Evolutionary conservation across 2,797 vertebrate species (phyloP).

Genomic region (Gymnothorax javanicus): DNA sequence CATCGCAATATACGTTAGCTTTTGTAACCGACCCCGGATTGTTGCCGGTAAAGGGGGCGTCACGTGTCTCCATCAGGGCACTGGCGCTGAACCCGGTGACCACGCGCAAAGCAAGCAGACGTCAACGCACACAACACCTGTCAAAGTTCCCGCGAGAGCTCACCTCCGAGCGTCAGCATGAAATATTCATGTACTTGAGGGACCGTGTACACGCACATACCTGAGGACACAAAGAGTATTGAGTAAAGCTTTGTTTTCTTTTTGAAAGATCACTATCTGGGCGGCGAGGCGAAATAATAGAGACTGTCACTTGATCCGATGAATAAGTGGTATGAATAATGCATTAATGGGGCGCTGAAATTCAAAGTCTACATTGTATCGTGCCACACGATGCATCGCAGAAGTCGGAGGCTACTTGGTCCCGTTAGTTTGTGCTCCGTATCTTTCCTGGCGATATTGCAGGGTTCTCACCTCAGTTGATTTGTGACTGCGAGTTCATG

Average conservation of each 20-base stretch:
- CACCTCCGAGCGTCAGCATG: constrained; percentile 59
- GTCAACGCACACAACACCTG: constrained; percentile 79
- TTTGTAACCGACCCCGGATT: background rate
- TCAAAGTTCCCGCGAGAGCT: constrained; percentile 78
- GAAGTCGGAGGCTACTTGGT: background rate
- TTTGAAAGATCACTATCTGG: constrained; percentile 53
- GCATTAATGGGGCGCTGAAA: constrained; percentile 33
- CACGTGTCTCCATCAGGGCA: background rate
- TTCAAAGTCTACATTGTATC: constrained; percentile 15
- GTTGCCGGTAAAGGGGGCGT: background rate
- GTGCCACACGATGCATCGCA: background rate
- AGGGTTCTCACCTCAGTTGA: background rate
- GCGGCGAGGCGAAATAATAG: constrained; percentile 51
- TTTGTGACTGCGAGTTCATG: background rate
- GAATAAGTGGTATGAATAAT: constrained; percentile 58
- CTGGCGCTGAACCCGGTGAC: background rate
- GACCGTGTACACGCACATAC: constrained; percentile 43
- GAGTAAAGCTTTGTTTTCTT: constrained; percentile 45
- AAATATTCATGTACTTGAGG: constrained; percentile 81
- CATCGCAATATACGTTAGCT: no score
- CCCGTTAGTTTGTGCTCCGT: background rate
- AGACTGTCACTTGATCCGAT: constrained; percentile 46
- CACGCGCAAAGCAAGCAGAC: constrained; percentile 50
- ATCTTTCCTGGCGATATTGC: background rate
- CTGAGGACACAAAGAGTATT: constrained; percentile 34